Evolutionary conservation across 1,140 invertebrate species (phyloP), one percentile per base, ranked within the genome.

Genomic region (Trypoxylus dichotomus): DNA sequence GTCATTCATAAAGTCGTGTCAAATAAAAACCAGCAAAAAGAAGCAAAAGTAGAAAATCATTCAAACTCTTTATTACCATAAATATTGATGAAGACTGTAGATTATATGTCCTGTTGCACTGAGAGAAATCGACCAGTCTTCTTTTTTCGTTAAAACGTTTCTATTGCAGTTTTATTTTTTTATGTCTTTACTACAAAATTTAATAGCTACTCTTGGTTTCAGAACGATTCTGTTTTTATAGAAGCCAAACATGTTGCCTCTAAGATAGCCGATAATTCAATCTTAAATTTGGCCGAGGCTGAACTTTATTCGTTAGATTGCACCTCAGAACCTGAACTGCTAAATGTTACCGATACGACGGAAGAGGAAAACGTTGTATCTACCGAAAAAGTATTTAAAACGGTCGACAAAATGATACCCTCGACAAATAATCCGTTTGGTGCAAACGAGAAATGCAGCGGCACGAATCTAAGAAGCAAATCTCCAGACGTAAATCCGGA

Each of bases 241-340:
- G 79, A 79, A 78, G 76, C 76, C 15, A 77, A 47, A 41, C 74
- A 72, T 58, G 11, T 78, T 21, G 71, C 76, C 6, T 47, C 72
- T 13, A 80, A 80, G 78, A 76, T 80, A 19, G 79, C 79, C 2
- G 79, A 80, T 76, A 75, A 77, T 8, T 79, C 79, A 29, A 79
- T 75, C 15, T 73, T 60, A 74, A 32, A 73, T 73, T 27, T 75
- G 10, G 75, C 13, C 41, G 21, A 68, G 60, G 75, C n/a, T 73
- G 63, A 76, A 79, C 24, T 75, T 25, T 24, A 78, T 63, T 74
- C 32, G 15, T 21, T 78, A 25, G 78, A 79, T 37, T 54, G 75
- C n/a, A 79, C 75, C 27, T 43, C 71, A 2, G 75, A 73, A 74
- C 78, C 78, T 11, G 60, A 75, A 24, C 77, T 75, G 43, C 43